These are phyloP conservation scores for Clinocottus analis DNA, from an alignment of 2,113 vertebrate species.

Conservation along the genomic window DNA sequence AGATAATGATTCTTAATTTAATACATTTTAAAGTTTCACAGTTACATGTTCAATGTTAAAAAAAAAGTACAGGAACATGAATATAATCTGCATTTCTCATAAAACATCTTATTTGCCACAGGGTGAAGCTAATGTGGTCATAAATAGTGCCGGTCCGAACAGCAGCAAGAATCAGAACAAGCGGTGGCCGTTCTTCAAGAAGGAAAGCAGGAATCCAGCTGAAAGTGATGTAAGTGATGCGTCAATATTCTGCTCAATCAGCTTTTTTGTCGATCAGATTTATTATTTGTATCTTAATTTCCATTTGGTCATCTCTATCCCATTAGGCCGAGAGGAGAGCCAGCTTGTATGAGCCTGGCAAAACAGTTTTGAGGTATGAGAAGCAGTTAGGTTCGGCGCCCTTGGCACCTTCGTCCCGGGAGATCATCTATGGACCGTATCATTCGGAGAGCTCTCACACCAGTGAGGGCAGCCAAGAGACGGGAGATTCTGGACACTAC, in stretches of 20 bases:
- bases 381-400: constrained; percentile 70
- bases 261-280: neutral
- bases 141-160: constrained; percentile 85
- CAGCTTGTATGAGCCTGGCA: constrained; percentile 86
- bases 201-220: constrained; percentile 75
- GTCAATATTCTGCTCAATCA: neutral
- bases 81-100: neutral
- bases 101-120: constrained; percentile 60
- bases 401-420: constrained; percentile 72
- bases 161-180: constrained; percentile 77
- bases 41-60: neutral
- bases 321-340: constrained; percentile 81
- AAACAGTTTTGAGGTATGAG: constrained; percentile 80
- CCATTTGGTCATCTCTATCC: neutral
- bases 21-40: neutral
- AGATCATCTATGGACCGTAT: constrained; percentile 73
- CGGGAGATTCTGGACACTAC: constrained; percentile 92
- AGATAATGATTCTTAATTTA: neutral
- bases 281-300: neutral
- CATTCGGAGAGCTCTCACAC: constrained; percentile 89
- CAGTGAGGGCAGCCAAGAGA: constrained; percentile 92
- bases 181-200: constrained; percentile 82
- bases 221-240: constrained; percentile 84
- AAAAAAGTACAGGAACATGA: neutral
- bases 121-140: constrained; percentile 88